phyloP scores from a whole-genome alignment of 37 sponge, comb jelly and placozoan genomes.

The Cladorhizidae sp. region DNA sequence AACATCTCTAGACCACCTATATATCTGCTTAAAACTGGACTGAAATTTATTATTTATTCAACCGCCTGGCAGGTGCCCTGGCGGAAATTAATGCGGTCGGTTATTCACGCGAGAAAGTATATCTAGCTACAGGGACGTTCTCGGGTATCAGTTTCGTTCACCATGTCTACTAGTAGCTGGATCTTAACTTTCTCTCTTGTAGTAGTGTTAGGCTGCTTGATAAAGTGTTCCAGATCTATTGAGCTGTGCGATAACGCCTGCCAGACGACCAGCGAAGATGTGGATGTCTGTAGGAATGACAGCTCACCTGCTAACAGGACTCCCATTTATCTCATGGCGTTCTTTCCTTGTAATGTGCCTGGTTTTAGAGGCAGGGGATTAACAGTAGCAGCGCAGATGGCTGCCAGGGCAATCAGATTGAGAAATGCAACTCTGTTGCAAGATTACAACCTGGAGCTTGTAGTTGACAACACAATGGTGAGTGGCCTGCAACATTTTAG shows the following conservation, averaged over 20 bases:
- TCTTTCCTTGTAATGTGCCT: slow-evolving; percentile 51
- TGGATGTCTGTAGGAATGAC: not conserved
- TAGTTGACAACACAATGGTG: slow-evolving; percentile 47
- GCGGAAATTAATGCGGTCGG: too few relatives aligned
- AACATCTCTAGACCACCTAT: too few relatives aligned
- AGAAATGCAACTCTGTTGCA: not conserved
- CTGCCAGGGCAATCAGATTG: slow-evolving; percentile 22
- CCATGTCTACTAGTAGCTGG: not conserved
- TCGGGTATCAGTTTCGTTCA: too few relatives aligned
- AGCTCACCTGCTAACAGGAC: not conserved
- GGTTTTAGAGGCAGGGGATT: slow-evolving; percentile 38
- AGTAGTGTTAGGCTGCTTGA: not conserved
- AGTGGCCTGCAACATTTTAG: not conserved
- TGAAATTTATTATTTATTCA: too few relatives aligned
- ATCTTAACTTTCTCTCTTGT: not conserved
- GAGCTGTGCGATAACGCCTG: slow-evolving; percentile 45
- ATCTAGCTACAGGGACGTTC: too few relatives aligned
- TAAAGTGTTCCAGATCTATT: not conserved
- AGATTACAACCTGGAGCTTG: slow-evolving; percentile 34
- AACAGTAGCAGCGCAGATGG: slow-evolving; percentile 65
- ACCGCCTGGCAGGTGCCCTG: too few relatives aligned
- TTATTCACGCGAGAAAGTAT: too few relatives aligned
- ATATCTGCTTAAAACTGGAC: too few relatives aligned
- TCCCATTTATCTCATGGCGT: slow-evolving; percentile 33
- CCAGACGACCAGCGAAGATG: not conserved